Evolutionary conservation across 92 coral and sea anemone genomes (phyloP), one percentile per base, ranked within the genome.

Genomic region (Montipora capitata): DNA sequence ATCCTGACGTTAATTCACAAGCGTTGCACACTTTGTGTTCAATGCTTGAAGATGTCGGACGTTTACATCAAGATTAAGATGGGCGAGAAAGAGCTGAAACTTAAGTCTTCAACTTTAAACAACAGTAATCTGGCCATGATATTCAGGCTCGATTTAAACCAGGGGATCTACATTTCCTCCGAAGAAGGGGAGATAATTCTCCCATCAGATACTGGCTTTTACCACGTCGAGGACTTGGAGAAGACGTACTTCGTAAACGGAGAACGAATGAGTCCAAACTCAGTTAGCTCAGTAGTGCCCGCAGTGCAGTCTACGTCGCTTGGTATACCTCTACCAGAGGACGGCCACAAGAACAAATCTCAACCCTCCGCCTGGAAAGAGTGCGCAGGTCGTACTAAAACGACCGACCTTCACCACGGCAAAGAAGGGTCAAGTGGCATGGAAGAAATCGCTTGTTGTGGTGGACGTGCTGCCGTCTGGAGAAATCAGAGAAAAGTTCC

Each of bases 381-480:
- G 56, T 0, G 10, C 56, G 70, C 70, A 65, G 27, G 27, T 11
- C 38, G 17, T 65, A 40, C 70, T 16, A 10, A 18, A 18, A 18
- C 57, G 92, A 40, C 92, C 92, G 18, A 0, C 7, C 56, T 49
- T 49, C 56, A 49, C 56, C 56, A 5, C 56, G 7, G 56, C 20
- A 18, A 18, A 18, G 20, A 18, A 18, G 20, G 20, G 20, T 18
- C 20, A 18, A 18, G 20, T 18, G 20, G 0, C 1, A 49, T 49
- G 93, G 89, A 77, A 85, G 61, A 85, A 89, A 48, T 67, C 85
- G n/a, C n/a, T n/a, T n/a, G n/a, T n/a, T n/a, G n/a, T n/a, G n/a
- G n/a, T n/a, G n/a, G n/a, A n/a, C n/a, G n/a, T n/a, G n/a, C n/a
- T n/a, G n/a, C n/a, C n/a, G n/a, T n/a, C n/a, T n/a, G n/a, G n/a